These are phyloP conservation scores for Chascanopsetta lugubris DNA, from an alignment of 2,113 vertebrate genomes.

Conservation along the genomic window DNA sequence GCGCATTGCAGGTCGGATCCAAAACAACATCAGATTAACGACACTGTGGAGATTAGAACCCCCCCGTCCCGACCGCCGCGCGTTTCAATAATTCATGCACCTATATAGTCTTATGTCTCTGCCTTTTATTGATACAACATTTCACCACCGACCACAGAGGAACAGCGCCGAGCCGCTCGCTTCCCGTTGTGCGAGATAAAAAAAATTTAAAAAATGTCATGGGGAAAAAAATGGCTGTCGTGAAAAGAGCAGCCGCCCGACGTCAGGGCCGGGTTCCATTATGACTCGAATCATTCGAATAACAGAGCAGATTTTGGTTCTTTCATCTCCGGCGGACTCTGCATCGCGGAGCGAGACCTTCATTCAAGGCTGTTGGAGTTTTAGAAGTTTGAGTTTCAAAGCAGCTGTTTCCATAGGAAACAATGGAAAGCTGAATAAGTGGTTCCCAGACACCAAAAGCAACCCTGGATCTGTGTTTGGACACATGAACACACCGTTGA, in stretches of 20 bases:
- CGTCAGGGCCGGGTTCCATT: conserved; percentile 26
- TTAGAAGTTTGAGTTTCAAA: too few relatives aligned
- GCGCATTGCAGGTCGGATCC: conserved; percentile 73
- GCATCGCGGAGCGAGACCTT: too few relatives aligned
- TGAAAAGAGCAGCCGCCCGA: conserved; percentile 37
- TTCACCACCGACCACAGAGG: conserved; percentile 58
- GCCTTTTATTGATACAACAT: conserved; percentile 71
- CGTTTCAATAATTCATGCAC: conserved; percentile 74
- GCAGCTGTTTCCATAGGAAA: too few relatives aligned
- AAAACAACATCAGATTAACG: conserved; percentile 69
- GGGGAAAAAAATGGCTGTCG: too few relatives aligned
- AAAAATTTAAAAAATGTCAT: conserved; percentile 30
- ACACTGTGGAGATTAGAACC: conserved; percentile 68
- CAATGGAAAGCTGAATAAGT: too few relatives aligned
- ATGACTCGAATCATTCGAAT: conserved; percentile 43
- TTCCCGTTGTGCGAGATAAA: conserved; percentile 60
- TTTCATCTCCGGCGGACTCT: too few relatives aligned
- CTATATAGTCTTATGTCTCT: conserved; percentile 52
- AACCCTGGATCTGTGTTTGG: too few relatives aligned
- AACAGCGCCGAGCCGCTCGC: conserved; percentile 26
- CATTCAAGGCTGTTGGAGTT: too few relatives aligned
- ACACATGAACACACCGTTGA: too few relatives aligned
- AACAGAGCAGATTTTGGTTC: conserved; percentile 19
- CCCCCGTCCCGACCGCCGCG: conserved; percentile 31
- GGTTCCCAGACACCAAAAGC: too few relatives aligned